These are phyloP conservation scores for Glaucopsyche alexis DNA, from an alignment of 2,888 invertebrate genomes.

Conservation along the genomic window DNA sequence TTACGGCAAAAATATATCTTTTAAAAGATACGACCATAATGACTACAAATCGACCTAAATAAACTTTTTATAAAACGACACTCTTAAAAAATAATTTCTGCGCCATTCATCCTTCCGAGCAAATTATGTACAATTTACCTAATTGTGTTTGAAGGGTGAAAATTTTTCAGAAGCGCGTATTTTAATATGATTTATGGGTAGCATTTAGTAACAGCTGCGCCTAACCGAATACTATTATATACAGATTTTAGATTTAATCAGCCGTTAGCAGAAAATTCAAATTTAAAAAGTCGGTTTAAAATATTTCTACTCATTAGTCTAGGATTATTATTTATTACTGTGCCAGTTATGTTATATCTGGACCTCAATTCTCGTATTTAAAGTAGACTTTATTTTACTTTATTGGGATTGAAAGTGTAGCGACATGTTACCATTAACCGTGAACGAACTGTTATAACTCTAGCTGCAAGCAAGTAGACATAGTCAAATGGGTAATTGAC, in stretches of 20 bases:
- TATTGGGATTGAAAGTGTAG: too few species aligned
- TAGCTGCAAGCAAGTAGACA: too few species aligned
- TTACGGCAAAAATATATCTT: not conserved
- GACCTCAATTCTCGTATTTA: too few species aligned
- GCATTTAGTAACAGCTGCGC: slow-evolving; percentile 14
- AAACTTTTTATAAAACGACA: slow-evolving; percentile 12
- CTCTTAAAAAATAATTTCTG: not conserved
- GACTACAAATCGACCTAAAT: slow-evolving; percentile 1
- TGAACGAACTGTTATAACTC: too few species aligned
- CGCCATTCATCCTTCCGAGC: slow-evolving; percentile 1
- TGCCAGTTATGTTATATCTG: too few species aligned
- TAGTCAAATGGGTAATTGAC: too few species aligned
- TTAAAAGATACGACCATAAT: slow-evolving; percentile 5
- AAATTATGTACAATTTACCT: slow-evolving; percentile 19
- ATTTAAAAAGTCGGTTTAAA: not conserved
- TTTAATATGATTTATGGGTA: slow-evolving; percentile 16
- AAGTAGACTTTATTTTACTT: too few species aligned
- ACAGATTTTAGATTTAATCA: slow-evolving; percentile 1
- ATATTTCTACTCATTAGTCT: too few species aligned
- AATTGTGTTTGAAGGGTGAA: slow-evolving; percentile 26
- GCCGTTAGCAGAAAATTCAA: not conserved
- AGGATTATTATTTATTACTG: too few species aligned
- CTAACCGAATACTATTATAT: slow-evolving; percentile 6
- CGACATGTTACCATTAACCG: too few species aligned
- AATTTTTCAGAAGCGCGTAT: not conserved